Base-by-base conservation (phyloP, 2,797 vertebrate species). In the Otus scops region DNA sequence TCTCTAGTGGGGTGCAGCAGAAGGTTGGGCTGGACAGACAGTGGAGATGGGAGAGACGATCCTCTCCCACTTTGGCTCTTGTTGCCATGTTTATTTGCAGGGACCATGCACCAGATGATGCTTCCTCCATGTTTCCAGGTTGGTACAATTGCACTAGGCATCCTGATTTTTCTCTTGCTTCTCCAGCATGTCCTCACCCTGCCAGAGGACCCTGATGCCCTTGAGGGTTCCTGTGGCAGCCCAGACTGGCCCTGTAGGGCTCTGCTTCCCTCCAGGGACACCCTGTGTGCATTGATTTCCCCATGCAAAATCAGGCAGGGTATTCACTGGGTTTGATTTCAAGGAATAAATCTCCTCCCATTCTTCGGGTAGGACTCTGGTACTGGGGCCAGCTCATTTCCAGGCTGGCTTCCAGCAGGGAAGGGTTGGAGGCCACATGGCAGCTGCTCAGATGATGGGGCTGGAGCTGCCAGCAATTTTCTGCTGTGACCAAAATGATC, bases 391-490 rank as follows among this genome's bases (percentile, higher is more conserved):
- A 89, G 69, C 78, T 89, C 56, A 53, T 89, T 92, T 94, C 88
- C 91, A 96, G 88, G 93, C 85, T 84, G 78, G 48, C 24, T 65
- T 96, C 91, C 95, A 94, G 70, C 78, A 39, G 70, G 36, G 51
- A 74, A 93, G 74, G 69, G 50, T 85, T 92, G 74, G 91, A 96
- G 78, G 88, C 88, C 82, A 77, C 88, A 80, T 77, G 85, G 88
- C 78, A 94, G 70, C 88, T 94, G 82, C 88, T 89, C 74, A 85
- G 69, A 89, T 77, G 82, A 57, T 60, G 74, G 78, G 28, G 60
- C 38, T 89, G 65, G 78, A 89, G 74, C 78, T 92, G 88, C 91
- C 91, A 92, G 78, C 74, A 73, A 85, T 94, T 87, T 93, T 89
- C 91, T 85, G 65, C 93, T 84, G 47, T 74, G 93, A 89, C 74